Base-by-base conservation (phyloP, 2,797 vertebrate species). In the Epinephelus coioides region DNA sequence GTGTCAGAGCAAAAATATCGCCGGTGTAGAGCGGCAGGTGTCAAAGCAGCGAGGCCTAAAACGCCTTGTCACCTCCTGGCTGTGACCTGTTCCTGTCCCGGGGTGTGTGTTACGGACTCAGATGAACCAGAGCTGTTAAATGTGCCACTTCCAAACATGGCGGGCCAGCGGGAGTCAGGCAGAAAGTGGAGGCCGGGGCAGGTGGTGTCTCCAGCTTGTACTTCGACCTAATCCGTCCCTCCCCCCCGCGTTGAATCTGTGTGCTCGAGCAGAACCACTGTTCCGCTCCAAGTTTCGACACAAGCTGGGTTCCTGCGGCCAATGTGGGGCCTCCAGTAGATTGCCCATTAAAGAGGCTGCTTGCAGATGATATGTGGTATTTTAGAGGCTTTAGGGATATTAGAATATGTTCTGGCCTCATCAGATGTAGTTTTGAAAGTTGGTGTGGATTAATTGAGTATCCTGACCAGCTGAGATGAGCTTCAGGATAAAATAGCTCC, bases 321-420 rank as follows among this genome's bases (percentile, higher is more conserved):
- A 46, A 19, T 3, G 13, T 15, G 51, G 1, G 72, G 21, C 51
- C 69, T 62, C 49, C 23, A 25, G 49, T 68, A 64, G 57, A 51
- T 55, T 27, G 47, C 19, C 64, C 11, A 8, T 70, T 82, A 47
- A 70, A 69, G 11, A 94, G 95, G 92, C 91, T 96, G 93, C 96
- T 76, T 63, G 51, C 95, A 87, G 94, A 96, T 49, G 21, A 47
- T 79, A 8, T 57, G 44, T 63, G 14, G 44, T 54, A 43, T 79
- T 88, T 79, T 34, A 27, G 2, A 59, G 50, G 63, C 27, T 43
- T 76, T 38, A 34, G 64, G 38, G 73, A 63, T 72, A 64, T 77
- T 69, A 70, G 47, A 81, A 74, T 25, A 67, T 50, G 30, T 21
- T 44, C 43, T 54, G 57, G 23, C 56, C 69, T 74, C 57, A 60